Percentiles rank a stretch among this genome's conserved stretches.
Conservation (phyloP, 2,888 invertebrate species). For the Drosophila merina region DNA sequence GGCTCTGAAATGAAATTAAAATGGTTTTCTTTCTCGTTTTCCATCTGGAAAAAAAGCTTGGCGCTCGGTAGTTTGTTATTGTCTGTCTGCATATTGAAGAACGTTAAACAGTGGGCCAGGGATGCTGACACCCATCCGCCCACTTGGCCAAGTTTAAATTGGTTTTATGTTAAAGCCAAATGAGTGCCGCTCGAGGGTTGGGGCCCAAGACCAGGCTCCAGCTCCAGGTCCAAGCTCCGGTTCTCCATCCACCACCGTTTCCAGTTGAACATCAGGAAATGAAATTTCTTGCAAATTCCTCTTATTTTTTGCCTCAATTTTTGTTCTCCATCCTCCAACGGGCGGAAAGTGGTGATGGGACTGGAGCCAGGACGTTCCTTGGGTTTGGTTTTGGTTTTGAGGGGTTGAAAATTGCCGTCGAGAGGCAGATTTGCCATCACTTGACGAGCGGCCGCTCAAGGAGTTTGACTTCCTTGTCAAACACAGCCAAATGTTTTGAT, state of each 20-base stretch:
- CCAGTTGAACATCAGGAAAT: conserved; percentile 71
- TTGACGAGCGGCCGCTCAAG: conserved; percentile 75
- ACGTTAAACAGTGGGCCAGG: conserved; percentile 56
- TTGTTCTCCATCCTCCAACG: conserved; percentile 20
- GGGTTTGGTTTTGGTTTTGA: conserved; percentile 1
- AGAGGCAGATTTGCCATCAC: conserved; percentile 53
- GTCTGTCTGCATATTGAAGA: conserved; percentile 65
- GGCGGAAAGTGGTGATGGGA: conserved; percentile 21
- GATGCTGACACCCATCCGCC: conserved; percentile 30
- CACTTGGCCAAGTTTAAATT: conserved; percentile 70
- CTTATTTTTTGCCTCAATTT: conserved; percentile 37
- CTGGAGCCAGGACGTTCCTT: neutral
- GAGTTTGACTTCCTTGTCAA: conserved; percentile 76
- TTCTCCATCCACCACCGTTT: conserved; percentile 26
- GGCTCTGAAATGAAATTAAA: conserved; percentile 70
- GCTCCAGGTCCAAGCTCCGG: neutral
- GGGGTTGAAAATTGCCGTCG: conserved; percentile 37
- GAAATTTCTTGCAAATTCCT: conserved; percentile 74
- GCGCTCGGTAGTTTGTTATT: conserved; percentile 61
- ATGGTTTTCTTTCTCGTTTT: conserved; percentile 54
- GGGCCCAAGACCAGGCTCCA: conserved; percentile 10
- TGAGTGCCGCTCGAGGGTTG: conserved; percentile 60
- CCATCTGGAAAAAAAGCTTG: conserved; percentile 18
- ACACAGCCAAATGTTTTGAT: conserved; percentile 75
- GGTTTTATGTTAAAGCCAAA: conserved; percentile 79